Conservation (phyloP, 2,888 invertebrate genomes). For the Apotomis betuletana region DNA sequence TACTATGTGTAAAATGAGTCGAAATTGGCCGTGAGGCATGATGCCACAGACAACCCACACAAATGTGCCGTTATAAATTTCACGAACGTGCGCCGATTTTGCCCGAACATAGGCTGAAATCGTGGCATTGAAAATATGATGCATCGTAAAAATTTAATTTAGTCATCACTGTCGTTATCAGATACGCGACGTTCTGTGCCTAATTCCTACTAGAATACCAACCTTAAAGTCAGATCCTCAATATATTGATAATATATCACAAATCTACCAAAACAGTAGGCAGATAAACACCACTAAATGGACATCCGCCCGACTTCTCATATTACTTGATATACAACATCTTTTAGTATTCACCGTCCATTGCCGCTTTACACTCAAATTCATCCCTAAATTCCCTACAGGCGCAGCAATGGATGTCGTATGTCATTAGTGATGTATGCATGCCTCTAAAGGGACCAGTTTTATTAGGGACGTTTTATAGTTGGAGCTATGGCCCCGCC, state of each 20-base stretch:
- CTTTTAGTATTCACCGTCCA: slow-evolving; percentile 1
- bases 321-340: slow-evolving; percentile 21
- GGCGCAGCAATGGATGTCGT: slow-evolving; percentile 22
- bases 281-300: slow-evolving; percentile 18
- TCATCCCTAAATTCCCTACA: not conserved
- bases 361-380: not conserved
- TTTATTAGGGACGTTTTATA: slow-evolving; percentile 76
- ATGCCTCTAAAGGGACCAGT: slow-evolving; percentile 66
- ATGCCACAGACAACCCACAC: no score
- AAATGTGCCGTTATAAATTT: no score
- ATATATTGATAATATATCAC: not conserved
- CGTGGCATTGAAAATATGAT: no score
- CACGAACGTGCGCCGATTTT: no score
- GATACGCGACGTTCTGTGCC: no score
- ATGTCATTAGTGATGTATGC: slow-evolving; percentile 79
- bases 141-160: no score
- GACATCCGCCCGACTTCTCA: slow-evolving; percentile 39
- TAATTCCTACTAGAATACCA: no score
- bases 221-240: not conserved
- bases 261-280: slow-evolving; percentile 1
- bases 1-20: no score
- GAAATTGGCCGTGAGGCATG: no score
- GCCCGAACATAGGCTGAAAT: no score
- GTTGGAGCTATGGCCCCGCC: slow-evolving; percentile 64
- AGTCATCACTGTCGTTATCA: no score